Conservation (phyloP, 2,113 vertebrate species). For the Uropsilus gracilis region DNA sequence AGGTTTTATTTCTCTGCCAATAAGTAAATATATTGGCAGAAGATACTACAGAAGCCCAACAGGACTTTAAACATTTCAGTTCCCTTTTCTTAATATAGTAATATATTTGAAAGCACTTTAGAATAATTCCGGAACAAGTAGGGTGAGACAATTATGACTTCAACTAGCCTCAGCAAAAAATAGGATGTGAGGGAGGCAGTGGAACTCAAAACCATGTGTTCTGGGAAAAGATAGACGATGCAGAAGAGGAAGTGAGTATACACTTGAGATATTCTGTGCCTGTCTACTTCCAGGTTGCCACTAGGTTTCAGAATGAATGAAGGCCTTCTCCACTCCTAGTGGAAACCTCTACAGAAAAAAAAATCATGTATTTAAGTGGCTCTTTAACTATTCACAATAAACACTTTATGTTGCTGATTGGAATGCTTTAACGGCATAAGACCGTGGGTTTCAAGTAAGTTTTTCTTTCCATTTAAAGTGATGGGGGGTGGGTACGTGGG, state of each 20-base stretch:
- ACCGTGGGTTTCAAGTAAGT: conserved; percentile 9
- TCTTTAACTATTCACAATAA: conserved; percentile 48
- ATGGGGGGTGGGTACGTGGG: background rate
- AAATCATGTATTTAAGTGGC: background rate
- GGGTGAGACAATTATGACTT: conserved; percentile 7
- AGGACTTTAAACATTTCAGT: background rate
- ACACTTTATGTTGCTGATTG: conserved; percentile 40
- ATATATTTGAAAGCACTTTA: conserved; percentile 37
- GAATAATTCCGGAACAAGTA: conserved; percentile 20
- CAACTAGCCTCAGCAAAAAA: conserved; percentile 4
- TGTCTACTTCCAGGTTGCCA: background rate
- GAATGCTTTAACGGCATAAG: conserved; percentile 2
- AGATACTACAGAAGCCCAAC: background rate
- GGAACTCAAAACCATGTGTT: background rate
- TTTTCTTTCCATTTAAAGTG: conserved; percentile 51
- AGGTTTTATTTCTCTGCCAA: no score
- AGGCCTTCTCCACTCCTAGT: conserved; percentile 47
- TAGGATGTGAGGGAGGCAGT: background rate
- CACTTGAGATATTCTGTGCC: background rate
- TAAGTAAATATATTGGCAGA: no score
- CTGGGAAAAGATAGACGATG: conserved; percentile 33
- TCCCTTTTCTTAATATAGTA: conserved; percentile 34
- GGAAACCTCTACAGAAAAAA: conserved; percentile 57
- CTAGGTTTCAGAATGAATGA: conserved; percentile 51
- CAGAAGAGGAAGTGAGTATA: background rate